A percentile compares a stretch with the other conserved stretches of the same genome.
Conservation (phyloP, 2,113 vertebrate genomes). For the Epinephelus moara region DNA sequence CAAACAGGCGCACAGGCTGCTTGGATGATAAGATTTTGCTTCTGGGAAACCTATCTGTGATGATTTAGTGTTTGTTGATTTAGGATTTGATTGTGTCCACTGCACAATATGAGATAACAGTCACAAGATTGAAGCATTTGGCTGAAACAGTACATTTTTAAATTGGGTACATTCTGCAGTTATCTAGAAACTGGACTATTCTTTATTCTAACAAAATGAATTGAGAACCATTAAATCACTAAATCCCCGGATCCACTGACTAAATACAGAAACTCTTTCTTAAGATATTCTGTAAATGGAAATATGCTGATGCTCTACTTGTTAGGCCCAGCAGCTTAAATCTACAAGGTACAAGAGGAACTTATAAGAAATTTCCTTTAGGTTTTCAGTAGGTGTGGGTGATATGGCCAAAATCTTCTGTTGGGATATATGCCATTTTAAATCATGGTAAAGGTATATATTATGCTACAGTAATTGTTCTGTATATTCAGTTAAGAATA, state of each 20-base stretch:
- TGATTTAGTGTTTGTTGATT: conserved; percentile 18
- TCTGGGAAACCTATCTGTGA: conserved; percentile 32
- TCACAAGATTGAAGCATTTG: conserved; percentile 5
- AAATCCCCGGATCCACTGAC: not conserved
- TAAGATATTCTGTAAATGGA: not conserved
- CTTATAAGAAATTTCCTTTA: not conserved
- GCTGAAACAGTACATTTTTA: conserved; percentile 3
- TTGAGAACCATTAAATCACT: not conserved
- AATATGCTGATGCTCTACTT: not conserved
- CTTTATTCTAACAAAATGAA: not conserved
- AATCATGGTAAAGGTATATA: too few species aligned
- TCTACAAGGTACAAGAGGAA: not conserved
- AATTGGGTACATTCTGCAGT: not conserved
- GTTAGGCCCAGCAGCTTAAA: not conserved
- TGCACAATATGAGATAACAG: not conserved
- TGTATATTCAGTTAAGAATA: too few species aligned
- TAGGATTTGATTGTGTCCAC: conserved; percentile 30
- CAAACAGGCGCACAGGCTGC: conserved; percentile 1
- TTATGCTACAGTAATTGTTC: too few species aligned
- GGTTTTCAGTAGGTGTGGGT: not conserved
- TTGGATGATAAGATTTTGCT: conserved; percentile 25
- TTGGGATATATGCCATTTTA: too few species aligned
- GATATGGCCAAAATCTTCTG: too few species aligned
- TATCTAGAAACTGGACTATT: not conserved
- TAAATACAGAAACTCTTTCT: not conserved